Base-by-base conservation (phyloP, 1,140 invertebrate species). In the Micrasema minimum region DNA sequence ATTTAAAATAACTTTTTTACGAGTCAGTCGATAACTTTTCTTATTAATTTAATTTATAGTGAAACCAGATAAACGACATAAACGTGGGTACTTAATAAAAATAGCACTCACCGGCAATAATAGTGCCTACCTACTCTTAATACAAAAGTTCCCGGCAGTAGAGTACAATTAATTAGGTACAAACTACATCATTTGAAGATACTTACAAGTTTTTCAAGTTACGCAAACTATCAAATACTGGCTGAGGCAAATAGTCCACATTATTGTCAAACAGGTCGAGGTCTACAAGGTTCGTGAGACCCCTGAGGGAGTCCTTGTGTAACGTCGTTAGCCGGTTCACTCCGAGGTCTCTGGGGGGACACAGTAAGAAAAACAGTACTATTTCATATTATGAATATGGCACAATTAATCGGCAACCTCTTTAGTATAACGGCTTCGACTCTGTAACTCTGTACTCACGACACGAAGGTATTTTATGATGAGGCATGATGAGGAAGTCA, bases 241-340 rank as follows among this genome's bases (percentile, higher is more conserved):
- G 87, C 6, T 89, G 82, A 1, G 93, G 92, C 20, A 95, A 80
- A 78, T 91, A 91, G 77, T 94, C 91, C 3, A 95, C 85, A 51
- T 88, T 81, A 78, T 95, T 95, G 77, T 92, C 89, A 65, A 91
- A 92, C 69, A 94, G 80, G 78, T 95, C 93, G 80, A 94, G 80
- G 78, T 93, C 89, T 2, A 83, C 86, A 5, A 94, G 80, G 23
- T 89, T 85, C 0, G 85, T 85, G 78, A 94, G 83, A 3, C 88
- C 88, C 59, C 87, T 85, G 77, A 94, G 93, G 0, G 90, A 88
- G 67, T 90, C 88, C 78, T 91, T 91, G 78, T 93, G 90, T 14
- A 94, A 80, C 0, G 90, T 90, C 9, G 86, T 87, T 16, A 94
- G 78, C 37, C 86, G 83, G 77, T 94, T 94, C 5, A 89, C 88